These are phyloP conservation scores for Sipha flava DNA, from an alignment of 1,140 invertebrate genomes.

Conservation along the genomic window DNA sequence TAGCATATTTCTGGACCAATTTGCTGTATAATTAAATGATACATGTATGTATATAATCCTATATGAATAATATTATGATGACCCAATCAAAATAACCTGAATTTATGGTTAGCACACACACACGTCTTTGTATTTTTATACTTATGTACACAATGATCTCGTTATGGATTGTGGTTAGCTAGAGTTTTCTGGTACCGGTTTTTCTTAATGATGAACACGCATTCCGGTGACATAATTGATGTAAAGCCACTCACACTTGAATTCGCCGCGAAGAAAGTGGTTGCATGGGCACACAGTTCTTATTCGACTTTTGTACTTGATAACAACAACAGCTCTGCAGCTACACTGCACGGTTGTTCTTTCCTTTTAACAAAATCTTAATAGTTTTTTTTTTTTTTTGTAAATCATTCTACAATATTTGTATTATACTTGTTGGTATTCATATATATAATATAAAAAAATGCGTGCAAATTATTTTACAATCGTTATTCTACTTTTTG, in stretches of 20 bases:
- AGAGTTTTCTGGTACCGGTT: constrained; percentile 12
- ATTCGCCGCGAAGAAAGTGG: neutral
- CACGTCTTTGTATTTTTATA: neutral
- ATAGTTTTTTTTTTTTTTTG: neutral
- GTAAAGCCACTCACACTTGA: constrained; percentile 1
- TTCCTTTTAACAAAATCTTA: neutral
- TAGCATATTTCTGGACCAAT: no score
- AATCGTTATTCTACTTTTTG: neutral
- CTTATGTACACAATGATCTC: neutral
- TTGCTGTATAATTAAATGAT: no score
- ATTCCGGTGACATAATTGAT: neutral
- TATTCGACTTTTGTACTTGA: neutral
- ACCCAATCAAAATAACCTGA: constrained; percentile 23
- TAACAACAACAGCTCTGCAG: neutral
- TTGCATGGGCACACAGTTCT: neutral
- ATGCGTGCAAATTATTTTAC: neutral
- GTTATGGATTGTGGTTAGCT: constrained; percentile 7
- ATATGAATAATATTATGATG: neutral
- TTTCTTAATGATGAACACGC: constrained; percentile 13
- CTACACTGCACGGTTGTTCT: neutral
- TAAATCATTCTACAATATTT: neutral
- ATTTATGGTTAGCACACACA: neutral
- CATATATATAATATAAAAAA: neutral
- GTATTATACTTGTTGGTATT: neutral
- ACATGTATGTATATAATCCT: neutral